Percentiles rank a stretch among this genome's conserved stretches.
Conservation (phyloP, 1,140 invertebrate genomes). For the Hylyphantes graminicola region DNA sequence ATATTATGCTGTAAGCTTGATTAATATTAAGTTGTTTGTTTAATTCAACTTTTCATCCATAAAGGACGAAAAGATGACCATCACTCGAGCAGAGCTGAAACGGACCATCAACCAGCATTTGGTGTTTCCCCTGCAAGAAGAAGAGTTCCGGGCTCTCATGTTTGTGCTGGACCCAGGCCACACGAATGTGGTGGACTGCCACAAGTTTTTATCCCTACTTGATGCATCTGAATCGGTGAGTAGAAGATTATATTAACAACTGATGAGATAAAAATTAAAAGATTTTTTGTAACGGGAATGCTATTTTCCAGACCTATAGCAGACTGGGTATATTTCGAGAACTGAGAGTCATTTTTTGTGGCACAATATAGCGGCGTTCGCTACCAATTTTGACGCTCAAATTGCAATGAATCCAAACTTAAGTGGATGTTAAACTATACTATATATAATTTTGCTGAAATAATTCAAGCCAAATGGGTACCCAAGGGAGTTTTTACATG, state of each 20-base stretch:
- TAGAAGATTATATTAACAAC: background rate
- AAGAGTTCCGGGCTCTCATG: constrained; percentile 43
- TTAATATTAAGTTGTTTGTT: background rate
- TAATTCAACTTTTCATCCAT: background rate
- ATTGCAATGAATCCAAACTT: no score
- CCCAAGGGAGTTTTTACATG: no score
- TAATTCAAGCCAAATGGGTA: no score
- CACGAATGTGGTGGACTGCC: constrained; percentile 38
- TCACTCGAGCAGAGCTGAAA: constrained; percentile 37
- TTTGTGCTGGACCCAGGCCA: constrained; percentile 41
- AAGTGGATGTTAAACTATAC: no score
- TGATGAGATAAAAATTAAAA: background rate
- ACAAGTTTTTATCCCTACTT: constrained; percentile 28
- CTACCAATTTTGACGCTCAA: no score
- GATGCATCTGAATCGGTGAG: background rate
- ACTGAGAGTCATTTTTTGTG: no score
- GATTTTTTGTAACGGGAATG: background rate
- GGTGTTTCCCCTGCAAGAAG: constrained; percentile 13
- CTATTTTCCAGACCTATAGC: background rate
- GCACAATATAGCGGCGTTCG: no score
- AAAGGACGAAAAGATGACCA: background rate
- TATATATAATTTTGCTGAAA: no score
- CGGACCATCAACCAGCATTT: constrained; percentile 31
- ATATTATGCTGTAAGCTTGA: background rate
- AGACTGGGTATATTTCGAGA: no score